Percentiles rank a stretch among this genome's conserved stretches.
These are phyloP conservation scores for Drosophila subquinaria DNA, from an alignment of 2,888 invertebrate species.

Conservation along the genomic window DNA sequence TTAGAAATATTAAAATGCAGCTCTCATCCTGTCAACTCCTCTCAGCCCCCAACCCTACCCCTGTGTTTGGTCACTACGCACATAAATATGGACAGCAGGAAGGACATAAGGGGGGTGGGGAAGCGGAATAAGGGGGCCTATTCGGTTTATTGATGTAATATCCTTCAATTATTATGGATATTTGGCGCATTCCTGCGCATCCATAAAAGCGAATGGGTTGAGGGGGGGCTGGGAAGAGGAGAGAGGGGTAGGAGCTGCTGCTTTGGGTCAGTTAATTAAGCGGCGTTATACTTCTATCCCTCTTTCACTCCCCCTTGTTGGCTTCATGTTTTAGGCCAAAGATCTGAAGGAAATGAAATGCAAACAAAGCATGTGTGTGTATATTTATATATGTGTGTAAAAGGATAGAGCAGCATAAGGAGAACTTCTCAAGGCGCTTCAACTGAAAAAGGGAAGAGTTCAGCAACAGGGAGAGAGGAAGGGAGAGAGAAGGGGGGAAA, in stretches of 20 bases:
- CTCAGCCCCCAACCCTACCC: not conserved
- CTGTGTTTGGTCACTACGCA: constrained; percentile 40
- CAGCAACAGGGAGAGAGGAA: not conserved
- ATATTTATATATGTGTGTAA: constrained; percentile 35
- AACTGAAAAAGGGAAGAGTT: not conserved
- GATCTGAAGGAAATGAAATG: constrained; percentile 77
- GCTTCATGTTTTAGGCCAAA: constrained; percentile 9
- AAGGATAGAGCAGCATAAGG: constrained; percentile 64
- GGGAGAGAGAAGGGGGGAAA: not conserved
- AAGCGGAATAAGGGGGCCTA: constrained; percentile 10
- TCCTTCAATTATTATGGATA: constrained; percentile 84
- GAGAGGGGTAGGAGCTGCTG: constrained; percentile 1
- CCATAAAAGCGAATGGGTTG: constrained; percentile 57
- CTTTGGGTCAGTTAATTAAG: constrained; percentile 64
- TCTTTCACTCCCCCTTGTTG: not conserved
- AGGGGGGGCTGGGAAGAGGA: not conserved
- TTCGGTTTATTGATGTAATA: constrained; percentile 83
- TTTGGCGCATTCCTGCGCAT: constrained; percentile 77
- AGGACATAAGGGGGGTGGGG: not conserved
- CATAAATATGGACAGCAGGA: constrained; percentile 6
- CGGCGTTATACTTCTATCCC: constrained; percentile 23
- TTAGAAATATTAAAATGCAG: constrained; percentile 83
- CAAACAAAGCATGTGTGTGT: constrained; percentile 65
- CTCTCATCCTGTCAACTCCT: constrained; percentile 50
- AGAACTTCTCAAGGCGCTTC: constrained; percentile 48